phyloP scores from a whole-genome alignment of 2,113 vertebrate genomes.

The Anhinga anhinga region DNA sequence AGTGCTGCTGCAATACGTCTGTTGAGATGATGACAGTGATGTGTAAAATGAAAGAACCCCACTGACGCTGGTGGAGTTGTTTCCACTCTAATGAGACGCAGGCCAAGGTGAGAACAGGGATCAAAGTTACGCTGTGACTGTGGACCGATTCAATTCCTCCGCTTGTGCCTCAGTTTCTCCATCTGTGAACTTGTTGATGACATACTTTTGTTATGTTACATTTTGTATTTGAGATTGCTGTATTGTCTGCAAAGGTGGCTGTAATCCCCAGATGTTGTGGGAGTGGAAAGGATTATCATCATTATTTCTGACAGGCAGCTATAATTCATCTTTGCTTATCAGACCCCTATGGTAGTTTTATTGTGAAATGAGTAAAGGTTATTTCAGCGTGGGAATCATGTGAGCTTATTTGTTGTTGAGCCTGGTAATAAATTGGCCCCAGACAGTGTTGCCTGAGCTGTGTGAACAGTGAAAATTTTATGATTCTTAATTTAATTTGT shows the following conservation, averaged over 20 bases:
- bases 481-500: constrained; percentile 48
- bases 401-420: constrained; percentile 44
- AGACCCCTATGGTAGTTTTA: constrained; percentile 41
- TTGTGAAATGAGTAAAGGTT: constrained; percentile 52
- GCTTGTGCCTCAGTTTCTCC: constrained; percentile 15
- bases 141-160: not conserved
- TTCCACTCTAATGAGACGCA: not conserved
- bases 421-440: constrained; percentile 36
- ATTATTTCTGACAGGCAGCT: constrained; percentile 54
- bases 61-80: not conserved
- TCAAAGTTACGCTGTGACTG: not conserved
- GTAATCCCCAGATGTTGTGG: not conserved
- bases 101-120: not conserved
- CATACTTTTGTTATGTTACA: not conserved
- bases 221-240: not conserved
- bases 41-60: not conserved
- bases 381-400: not conserved
- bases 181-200: not conserved
- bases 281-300: constrained; percentile 44
- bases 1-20: not conserved
- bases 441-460: constrained; percentile 23
- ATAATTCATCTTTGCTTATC: constrained; percentile 45
- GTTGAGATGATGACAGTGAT: not conserved
- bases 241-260: not conserved
- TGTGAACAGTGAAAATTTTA: not conserved